These are phyloP conservation scores for Flexamia atlantica DNA, from an alignment of 2,888 invertebrate genomes.

Conservation along the genomic window DNA sequence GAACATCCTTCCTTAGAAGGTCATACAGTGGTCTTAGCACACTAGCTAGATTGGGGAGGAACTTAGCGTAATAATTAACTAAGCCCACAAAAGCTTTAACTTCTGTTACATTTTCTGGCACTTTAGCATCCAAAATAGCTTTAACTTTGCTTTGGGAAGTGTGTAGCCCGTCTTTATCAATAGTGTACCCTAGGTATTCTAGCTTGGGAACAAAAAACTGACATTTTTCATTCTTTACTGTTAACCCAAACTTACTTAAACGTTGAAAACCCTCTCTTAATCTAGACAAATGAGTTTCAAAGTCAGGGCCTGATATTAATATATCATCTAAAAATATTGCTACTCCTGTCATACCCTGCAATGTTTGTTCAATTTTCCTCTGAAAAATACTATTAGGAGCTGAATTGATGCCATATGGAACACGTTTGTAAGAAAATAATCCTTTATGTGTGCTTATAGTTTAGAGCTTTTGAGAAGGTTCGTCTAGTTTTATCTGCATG, in stretches of 20 bases:
- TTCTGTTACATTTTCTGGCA: too few relatives aligned
- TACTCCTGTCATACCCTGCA: slow-evolving; percentile 16
- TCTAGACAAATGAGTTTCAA: neutral
- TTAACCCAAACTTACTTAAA: neutral
- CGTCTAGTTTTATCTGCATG: slow-evolving; percentile 69
- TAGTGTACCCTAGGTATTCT: neutral
- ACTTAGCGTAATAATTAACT: too few relatives aligned
- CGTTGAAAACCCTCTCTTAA: neutral
- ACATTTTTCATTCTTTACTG: neutral
- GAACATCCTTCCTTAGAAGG: too few relatives aligned
- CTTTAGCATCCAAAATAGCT: too few relatives aligned
- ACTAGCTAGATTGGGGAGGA: too few relatives aligned
- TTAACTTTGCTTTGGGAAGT: too few relatives aligned
- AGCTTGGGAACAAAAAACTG: neutral
- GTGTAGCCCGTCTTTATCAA: too few relatives aligned
- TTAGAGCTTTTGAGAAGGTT: slow-evolving; percentile 70
- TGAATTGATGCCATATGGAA: slow-evolving; percentile 71
- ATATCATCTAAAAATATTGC: slow-evolving; percentile 42
- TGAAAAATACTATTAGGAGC: slow-evolving; percentile 68
- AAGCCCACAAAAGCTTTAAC: too few relatives aligned
- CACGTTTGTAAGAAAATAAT: slow-evolving; percentile 69
- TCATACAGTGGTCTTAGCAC: too few relatives aligned
- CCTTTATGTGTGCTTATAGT: slow-evolving; percentile 73
- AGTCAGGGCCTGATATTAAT: neutral
- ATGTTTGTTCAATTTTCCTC: slow-evolving; percentile 69